Evolutionary conservation across 2,888 invertebrate species (phyloP).

Genomic region (Scaptomyza parva): DNA sequence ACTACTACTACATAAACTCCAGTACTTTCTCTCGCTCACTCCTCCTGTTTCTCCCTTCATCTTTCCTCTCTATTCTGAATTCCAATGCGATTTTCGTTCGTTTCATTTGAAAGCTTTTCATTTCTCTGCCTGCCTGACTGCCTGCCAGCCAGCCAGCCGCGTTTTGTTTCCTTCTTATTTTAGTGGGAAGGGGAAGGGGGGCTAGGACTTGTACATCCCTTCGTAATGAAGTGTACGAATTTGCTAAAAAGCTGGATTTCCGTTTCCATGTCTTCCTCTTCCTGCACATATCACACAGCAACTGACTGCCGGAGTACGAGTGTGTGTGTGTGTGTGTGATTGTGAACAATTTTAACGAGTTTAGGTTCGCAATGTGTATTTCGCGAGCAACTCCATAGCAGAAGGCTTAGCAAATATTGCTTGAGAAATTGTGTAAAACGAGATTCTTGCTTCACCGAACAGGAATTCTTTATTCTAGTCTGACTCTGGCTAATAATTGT

Average conservation of each 20-base stretch:
- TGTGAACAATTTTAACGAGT: slow-evolving; percentile 57
- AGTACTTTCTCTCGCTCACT: neutral
- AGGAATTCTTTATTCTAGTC: neutral
- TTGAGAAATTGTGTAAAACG: slow-evolving; percentile 38
- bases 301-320: neutral
- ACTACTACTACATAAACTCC: neutral
- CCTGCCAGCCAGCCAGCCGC: slow-evolving; percentile 13
- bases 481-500: slow-evolving; percentile 35
- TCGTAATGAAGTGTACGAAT: slow-evolving; percentile 65
- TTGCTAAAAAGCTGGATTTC: slow-evolving; percentile 69
- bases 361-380: slow-evolving; percentile 44
- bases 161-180: slow-evolving; percentile 53
- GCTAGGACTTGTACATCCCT: slow-evolving; percentile 2
- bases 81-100: slow-evolving; percentile 73
- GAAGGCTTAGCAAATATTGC: slow-evolving; percentile 53
- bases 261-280: slow-evolving; percentile 61
- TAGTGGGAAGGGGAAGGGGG: neutral
- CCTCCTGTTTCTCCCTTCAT: neutral
- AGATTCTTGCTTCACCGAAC: slow-evolving; percentile 25
- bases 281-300: slow-evolving; percentile 31
- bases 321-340: neutral
- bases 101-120: slow-evolving; percentile 74
- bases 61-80: slow-evolving; percentile 37
- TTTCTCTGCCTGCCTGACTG: slow-evolving; percentile 46
- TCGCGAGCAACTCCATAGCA: slow-evolving; percentile 27